phyloP scores from a whole-genome alignment of 2,113 vertebrate genomes.

The Trematocara unimaculatum region DNA sequence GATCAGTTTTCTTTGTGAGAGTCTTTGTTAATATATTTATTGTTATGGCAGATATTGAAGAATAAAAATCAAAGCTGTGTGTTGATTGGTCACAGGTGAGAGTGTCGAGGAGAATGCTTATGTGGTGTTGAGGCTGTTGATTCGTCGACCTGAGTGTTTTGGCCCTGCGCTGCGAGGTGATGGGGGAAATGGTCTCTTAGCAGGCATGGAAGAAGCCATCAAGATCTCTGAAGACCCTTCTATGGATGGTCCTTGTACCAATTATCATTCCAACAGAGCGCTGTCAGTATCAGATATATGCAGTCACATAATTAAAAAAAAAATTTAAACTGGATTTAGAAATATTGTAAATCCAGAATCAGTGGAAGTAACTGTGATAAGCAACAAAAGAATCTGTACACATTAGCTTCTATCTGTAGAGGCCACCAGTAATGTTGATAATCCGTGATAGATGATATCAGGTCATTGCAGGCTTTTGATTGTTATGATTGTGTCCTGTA shows the following conservation, averaged over 20 bases:
- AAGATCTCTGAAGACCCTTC: slow-evolving; percentile 84
- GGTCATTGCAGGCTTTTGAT: background rate
- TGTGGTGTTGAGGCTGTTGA: slow-evolving; percentile 86
- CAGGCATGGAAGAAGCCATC: slow-evolving; percentile 90
- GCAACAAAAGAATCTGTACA: background rate
- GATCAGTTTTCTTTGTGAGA: background rate
- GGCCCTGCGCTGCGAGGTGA: slow-evolving; percentile 89
- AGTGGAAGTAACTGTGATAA: background rate
- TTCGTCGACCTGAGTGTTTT: slow-evolving; percentile 91
- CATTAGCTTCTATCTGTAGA: background rate
- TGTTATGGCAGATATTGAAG: background rate
- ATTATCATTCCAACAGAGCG: slow-evolving; percentile 74
- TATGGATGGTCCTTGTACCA: slow-evolving; percentile 79
- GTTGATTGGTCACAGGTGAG: slow-evolving; percentile 76
- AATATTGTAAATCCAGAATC: background rate
- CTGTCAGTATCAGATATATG: slow-evolving; percentile 71
- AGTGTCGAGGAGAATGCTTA: slow-evolving; percentile 96
- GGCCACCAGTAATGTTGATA: background rate
- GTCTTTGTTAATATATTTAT: background rate
- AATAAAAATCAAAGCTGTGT: background rate
- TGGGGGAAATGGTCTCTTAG: slow-evolving; percentile 85
- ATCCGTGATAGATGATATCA: background rate
- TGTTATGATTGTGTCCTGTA: background rate
- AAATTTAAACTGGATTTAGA: background rate
- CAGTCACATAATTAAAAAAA: background rate